These are phyloP conservation scores for Andricus quercusramuli DNA, from an alignment of 2,888 invertebrate species.

Conservation along the genomic window DNA sequence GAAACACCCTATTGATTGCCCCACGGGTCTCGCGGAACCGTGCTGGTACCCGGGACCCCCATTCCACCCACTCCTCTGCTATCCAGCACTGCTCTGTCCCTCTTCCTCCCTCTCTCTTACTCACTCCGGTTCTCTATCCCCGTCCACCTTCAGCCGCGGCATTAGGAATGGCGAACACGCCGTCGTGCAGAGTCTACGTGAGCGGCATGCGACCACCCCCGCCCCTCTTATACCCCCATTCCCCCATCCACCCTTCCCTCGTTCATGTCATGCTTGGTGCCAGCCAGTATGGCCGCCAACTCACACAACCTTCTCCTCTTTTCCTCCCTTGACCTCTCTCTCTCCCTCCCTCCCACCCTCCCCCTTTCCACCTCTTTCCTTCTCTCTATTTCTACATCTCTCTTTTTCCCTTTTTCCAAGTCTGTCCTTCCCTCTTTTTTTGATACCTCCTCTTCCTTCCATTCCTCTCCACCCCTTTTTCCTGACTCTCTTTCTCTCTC, in stretches of 20 bases:
- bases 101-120: constrained; percentile 55
- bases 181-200: constrained; percentile 82
- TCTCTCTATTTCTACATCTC: constrained; percentile 49
- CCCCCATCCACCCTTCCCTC: constrained; percentile 62
- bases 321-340: constrained; percentile 66
- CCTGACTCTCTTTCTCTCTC: constrained; percentile 44
- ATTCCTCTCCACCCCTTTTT: constrained; percentile 48
- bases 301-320: constrained; percentile 68
- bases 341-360: constrained; percentile 57
- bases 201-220: constrained; percentile 80
- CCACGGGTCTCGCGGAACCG: constrained; percentile 69
- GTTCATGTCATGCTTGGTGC: constrained; percentile 71
- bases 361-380: constrained; percentile 51
- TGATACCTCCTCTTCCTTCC: constrained; percentile 58
- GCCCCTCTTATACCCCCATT: constrained; percentile 62
- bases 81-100: constrained; percentile 57
- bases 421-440: constrained; percentile 48
- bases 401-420: constrained; percentile 53
- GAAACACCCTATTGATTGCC: constrained; percentile 82
- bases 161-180: constrained; percentile 83
- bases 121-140: constrained; percentile 56
- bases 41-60: constrained; percentile 70
- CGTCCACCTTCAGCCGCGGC: constrained; percentile 73
- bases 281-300: constrained; percentile 76
- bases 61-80: constrained; percentile 59